Base-by-base conservation (phyloP, 92 coral and sea anemone species). In the Actinostola sp. region DNA sequence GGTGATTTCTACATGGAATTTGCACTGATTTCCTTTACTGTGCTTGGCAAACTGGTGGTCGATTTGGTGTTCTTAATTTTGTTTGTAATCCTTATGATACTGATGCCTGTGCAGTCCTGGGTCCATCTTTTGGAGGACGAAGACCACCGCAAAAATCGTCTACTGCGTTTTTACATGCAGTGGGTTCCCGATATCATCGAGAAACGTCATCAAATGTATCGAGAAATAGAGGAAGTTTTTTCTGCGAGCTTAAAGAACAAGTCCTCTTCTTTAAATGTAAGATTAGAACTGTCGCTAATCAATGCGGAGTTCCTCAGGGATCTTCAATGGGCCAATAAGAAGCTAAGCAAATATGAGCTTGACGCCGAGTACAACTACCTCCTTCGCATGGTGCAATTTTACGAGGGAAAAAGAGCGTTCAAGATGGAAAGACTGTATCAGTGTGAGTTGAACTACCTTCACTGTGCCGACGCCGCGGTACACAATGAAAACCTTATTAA, bases 91-190 rank as follows among this genome's bases (percentile, higher is more conserved):
- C 82, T 94, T 63, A 80, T 94, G 92, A 82, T 93, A 69, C 66
- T 94, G 53, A 85, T 97, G 69, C 98, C 98, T 46, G 73, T 92
- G 6, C 92, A 89, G 56, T 85, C 97, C 17, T 94, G 98, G 98
- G 97, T 94, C 15, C 97, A 90, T 66, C 78, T 94, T 17, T 61
- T 94, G 55, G 98, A 94, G 54, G 97, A 94, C 28, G 98, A 92
- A 57, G 95, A 94, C 23, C 98, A 94, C 58, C 82, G 80, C 38
- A 89, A 87, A 69, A 78, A 77, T 54, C 92, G 98, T 33, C 78
- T 88, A 30, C 80, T 94, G 26, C 71, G 74, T 33, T 92, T 84
- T 54, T 92, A 92, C 77, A 45, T 81, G 36, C 89, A 92, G 81
- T 92, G 97, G 92, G 92, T 94, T 59, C 92, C 98, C 0, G 92